phyloP scores from a whole-genome alignment of 2,888 invertebrate genomes.

The Phortica magna region DNA sequence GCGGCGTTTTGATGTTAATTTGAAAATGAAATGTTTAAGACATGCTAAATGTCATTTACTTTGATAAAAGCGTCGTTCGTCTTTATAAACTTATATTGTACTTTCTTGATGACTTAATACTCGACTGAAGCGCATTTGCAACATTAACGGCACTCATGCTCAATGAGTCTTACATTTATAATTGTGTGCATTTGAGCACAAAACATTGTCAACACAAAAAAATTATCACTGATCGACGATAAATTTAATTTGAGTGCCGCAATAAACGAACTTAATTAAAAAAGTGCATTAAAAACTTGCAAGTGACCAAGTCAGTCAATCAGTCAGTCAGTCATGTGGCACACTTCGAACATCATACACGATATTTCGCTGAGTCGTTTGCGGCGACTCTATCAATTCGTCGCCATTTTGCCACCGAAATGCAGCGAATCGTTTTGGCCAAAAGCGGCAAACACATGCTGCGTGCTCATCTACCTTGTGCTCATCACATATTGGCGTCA shows the following conservation, averaged over 20 bases:
- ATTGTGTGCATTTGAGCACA: too few species aligned
- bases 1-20: slow-evolving; percentile 66
- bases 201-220: too few species aligned
- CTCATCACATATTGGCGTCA: slow-evolving; percentile 44
- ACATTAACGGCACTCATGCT: not conserved
- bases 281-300: too few species aligned
- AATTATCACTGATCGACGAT: too few species aligned
- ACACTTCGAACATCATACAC: slow-evolving; percentile 48
- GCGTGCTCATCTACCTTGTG: slow-evolving; percentile 15
- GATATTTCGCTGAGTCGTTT: slow-evolving; percentile 53
- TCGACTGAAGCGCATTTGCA: slow-evolving; percentile 55
- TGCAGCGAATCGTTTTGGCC: not conserved
- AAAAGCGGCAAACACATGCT: slow-evolving; percentile 42
- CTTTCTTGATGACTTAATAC: not conserved
- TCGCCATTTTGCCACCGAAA: slow-evolving; percentile 53
- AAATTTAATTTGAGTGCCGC: too few species aligned
- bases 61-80: slow-evolving; percentile 36
- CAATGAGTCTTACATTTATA: too few species aligned
- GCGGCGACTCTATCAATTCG: slow-evolving; percentile 52
- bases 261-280: too few species aligned
- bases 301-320: too few species aligned
- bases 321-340: slow-evolving; percentile 58
- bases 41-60: slow-evolving; percentile 51
- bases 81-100: slow-evolving; percentile 31
- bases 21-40: slow-evolving; percentile 50